Evolutionary conservation across 2,113 vertebrate species (phyloP).

Genomic region (Syrrhaptes paradoxus): DNA sequence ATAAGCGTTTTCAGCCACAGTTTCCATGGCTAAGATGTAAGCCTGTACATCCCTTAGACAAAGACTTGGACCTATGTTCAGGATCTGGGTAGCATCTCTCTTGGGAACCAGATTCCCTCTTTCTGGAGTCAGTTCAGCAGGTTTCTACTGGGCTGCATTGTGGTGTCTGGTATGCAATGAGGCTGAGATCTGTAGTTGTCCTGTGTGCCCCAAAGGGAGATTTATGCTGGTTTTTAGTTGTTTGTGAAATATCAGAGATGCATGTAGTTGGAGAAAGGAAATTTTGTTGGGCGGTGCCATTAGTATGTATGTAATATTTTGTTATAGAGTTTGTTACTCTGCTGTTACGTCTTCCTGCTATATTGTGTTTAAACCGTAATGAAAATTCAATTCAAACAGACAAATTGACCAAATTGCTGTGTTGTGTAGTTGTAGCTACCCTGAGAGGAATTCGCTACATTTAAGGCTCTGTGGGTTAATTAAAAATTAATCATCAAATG

Average conservation of each 20-base stretch:
- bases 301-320: neutral
- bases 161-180: neutral
- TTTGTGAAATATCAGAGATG: neutral
- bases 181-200: neutral
- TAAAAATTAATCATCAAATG: neutral
- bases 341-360: neutral
- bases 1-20: neutral
- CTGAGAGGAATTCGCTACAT: neutral
- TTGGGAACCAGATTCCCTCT: neutral
- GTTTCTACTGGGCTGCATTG: neutral
- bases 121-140: neutral
- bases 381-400: neutral
- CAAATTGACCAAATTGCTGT: neutral
- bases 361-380: neutral
- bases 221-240: neutral
- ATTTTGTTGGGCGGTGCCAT: neutral
- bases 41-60: neutral
- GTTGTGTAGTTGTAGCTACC: neutral
- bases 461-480: neutral
- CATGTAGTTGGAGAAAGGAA: neutral
- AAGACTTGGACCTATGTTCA: neutral
- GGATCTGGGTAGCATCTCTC: fast-evolving
- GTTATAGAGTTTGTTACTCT: neutral
- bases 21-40: neutral
- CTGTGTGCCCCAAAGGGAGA: neutral